phyloP scores from a whole-genome alignment of 2,888 invertebrate species.

The Romanomermis culicivorax region DNA sequence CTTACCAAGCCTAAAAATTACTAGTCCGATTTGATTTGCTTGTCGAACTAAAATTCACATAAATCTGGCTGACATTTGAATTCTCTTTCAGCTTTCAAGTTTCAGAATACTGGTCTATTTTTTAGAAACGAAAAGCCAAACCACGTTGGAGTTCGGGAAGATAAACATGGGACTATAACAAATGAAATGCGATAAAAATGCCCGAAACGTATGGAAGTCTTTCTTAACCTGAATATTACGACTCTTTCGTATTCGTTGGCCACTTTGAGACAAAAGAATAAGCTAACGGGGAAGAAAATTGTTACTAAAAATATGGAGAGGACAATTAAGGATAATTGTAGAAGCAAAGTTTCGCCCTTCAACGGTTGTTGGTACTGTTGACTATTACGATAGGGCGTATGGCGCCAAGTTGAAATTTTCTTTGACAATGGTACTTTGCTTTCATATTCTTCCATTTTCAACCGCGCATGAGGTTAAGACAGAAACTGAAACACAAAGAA shows the following conservation, averaged over 20 bases:
- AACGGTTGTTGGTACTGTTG: background rate
- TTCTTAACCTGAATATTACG: background rate
- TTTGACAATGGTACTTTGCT: too few species aligned
- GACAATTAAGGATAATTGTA: background rate
- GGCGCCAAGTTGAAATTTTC: background rate
- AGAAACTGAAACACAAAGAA: too few species aligned
- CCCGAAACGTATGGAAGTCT: too few species aligned
- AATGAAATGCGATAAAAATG: background rate
- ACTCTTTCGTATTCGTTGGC: background rate
- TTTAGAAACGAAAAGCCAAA: background rate
- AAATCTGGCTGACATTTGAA: too few species aligned
- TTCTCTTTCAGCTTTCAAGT: too few species aligned
- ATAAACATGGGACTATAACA: background rate
- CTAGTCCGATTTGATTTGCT: too few species aligned
- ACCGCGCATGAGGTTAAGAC: too few species aligned
- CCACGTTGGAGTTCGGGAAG: background rate
- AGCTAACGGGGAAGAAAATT: background rate
- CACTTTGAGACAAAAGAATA: background rate
- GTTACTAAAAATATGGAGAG: background rate
- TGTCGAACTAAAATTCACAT: too few species aligned
- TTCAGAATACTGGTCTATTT: background rate
- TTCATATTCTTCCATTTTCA: too few species aligned
- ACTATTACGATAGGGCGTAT: background rate
- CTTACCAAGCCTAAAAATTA: conserved; percentile 66
- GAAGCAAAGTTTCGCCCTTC: background rate